Percentiles rank a stretch among this genome's conserved stretches.
Conservation (phyloP, 2,888 invertebrate genomes). For the Serrognathus titanus region DNA sequence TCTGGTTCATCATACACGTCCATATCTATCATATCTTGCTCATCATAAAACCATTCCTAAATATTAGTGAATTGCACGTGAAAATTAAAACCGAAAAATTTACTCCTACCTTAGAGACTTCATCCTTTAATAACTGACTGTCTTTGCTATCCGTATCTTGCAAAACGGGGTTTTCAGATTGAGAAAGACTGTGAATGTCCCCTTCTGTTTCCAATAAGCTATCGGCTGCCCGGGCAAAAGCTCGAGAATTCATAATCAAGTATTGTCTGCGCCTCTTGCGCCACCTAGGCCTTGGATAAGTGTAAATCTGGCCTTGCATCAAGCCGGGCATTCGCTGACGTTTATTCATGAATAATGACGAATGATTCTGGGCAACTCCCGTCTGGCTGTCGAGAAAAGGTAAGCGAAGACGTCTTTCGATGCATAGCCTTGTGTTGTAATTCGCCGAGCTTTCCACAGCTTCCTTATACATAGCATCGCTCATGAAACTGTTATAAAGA, state of each 20-base stretch:
- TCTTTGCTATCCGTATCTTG: conserved; percentile 74
- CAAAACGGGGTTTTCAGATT: conserved; percentile 56
- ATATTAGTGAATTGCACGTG: conserved; percentile 20
- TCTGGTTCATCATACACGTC: conserved; percentile 90
- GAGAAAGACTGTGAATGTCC: conserved; percentile 64
- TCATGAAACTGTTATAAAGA: conserved; percentile 63
- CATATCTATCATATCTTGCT: conserved; percentile 84
- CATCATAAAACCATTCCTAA: conserved; percentile 87
- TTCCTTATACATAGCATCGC: conserved; percentile 87
- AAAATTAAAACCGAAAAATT: conserved; percentile 12
- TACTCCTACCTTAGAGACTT: conserved; percentile 60
- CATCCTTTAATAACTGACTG: conserved; percentile 76
- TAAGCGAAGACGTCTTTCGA: conserved; percentile 87
- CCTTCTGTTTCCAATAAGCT: conserved; percentile 43
- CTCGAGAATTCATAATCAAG: conserved; percentile 55
- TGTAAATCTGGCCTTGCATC: conserved; percentile 85
- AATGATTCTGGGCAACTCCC: conserved; percentile 94
- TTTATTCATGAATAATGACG: conserved; percentile 82
- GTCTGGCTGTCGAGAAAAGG: conserved; percentile 97
- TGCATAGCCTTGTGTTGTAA: conserved; percentile 87
- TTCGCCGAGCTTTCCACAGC: conserved; percentile 89
- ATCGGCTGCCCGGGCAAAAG: conserved; percentile 46
- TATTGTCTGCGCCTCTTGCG: conserved; percentile 86
- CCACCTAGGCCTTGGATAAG: conserved; percentile 90
- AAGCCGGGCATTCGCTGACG: conserved; percentile 89